Evolutionary conservation across 2,113 vertebrate species (phyloP).

Genomic region (Gymnorhina tibicen): DNA sequence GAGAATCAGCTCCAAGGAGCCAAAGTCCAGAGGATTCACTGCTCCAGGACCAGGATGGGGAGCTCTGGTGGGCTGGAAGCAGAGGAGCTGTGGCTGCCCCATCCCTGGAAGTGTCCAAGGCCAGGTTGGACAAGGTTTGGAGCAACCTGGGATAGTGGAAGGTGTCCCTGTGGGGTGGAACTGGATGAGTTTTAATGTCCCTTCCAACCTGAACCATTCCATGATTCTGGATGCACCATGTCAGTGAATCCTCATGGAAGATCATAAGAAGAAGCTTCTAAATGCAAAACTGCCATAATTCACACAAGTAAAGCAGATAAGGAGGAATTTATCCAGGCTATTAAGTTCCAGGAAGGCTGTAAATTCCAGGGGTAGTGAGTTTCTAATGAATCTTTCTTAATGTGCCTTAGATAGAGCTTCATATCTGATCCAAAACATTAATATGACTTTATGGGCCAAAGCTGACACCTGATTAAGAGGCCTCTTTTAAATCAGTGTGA

Average conservation of each 20-base stretch:
- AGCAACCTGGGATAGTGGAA: neutral
- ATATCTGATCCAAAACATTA: conserved; percentile 58
- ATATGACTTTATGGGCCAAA: conserved; percentile 59
- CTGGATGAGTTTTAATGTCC: neutral
- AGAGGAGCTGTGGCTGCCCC: neutral
- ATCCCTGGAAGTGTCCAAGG: neutral
- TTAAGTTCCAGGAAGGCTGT: conserved; percentile 51
- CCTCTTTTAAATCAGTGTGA: conserved; percentile 49
- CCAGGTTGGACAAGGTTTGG: accelerated
- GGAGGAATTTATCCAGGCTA: conserved; percentile 42
- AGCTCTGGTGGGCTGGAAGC: neutral
- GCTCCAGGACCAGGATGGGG: neutral
- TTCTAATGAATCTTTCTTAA: conserved; percentile 60
- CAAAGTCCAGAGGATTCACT: neutral
- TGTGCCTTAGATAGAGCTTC: conserved; percentile 33
- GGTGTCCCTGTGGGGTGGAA: neutral
- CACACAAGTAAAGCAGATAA: conserved; percentile 45
- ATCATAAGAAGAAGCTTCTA: neutral
- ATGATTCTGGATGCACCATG: too few species aligned
- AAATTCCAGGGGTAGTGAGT: conserved; percentile 53
- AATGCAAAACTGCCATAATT: conserved; percentile 24
- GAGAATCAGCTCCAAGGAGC: neutral
- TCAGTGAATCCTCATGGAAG: neutral
- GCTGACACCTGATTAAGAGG: conserved; percentile 59
- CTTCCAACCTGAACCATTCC: neutral